Evolutionary conservation across 2,113 vertebrate genomes (phyloP).

Genomic region (Tachycineta bicolor): DNA sequence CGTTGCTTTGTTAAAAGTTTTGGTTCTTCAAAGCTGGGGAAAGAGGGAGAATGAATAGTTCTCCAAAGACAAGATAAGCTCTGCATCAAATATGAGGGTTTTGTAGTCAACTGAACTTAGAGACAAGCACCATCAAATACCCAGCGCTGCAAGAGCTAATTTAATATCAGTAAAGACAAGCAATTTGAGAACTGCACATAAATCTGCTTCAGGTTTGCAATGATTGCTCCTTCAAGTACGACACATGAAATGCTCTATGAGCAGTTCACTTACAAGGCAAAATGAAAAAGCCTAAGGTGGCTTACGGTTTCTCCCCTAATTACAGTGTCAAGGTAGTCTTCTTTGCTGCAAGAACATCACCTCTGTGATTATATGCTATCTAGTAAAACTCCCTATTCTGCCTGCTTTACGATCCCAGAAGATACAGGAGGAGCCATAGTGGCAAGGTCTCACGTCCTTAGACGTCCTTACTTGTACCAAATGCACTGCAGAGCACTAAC

Average conservation of each 20-base stretch:
- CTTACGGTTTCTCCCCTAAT: not conserved
- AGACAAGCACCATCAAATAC: not conserved
- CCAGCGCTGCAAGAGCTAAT: not conserved
- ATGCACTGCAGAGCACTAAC: not conserved
- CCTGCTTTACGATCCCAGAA: not conserved
- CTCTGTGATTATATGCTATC: not conserved
- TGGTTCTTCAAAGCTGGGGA: not conserved
- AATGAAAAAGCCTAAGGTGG: not conserved
- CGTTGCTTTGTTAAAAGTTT: not conserved
- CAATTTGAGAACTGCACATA: not conserved
- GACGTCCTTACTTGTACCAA: not conserved
- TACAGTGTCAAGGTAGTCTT: not conserved
- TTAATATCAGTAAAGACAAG: not conserved
- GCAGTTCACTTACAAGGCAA: not conserved
- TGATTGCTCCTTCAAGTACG: not conserved
- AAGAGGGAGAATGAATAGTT: not conserved
- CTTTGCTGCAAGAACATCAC: not conserved
- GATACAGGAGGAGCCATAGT: fast-evolving
- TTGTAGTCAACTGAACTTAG: not conserved
- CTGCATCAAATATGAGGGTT: not conserved
- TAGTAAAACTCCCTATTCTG: not conserved
- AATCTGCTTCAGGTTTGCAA: not conserved
- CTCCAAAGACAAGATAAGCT: not conserved
- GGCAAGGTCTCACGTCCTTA: fast-evolving
- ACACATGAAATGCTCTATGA: not conserved